Percentiles rank a stretch among this genome's conserved stretches.
Evolutionary conservation across 2,797 vertebrate species (phyloP).

Genomic region (Microctenopoma lineatum): DNA sequence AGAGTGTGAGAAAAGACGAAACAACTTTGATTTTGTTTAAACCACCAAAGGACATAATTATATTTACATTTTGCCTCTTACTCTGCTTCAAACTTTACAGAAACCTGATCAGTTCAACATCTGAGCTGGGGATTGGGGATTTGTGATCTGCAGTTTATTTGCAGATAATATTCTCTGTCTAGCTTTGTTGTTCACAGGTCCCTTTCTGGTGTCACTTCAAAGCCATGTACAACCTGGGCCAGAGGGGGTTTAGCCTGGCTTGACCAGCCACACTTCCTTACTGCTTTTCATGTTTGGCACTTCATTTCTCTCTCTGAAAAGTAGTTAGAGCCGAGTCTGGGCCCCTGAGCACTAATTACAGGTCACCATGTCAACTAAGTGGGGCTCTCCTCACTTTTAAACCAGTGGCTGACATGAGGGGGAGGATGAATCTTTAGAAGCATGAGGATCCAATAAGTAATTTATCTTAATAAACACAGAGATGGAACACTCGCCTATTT

Average conservation of each 20-base stretch:
- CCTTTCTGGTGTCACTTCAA: conserved; percentile 77
- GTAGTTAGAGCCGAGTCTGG: conserved; percentile 42
- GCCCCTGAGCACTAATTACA: conserved; percentile 74
- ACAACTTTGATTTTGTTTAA: background rate
- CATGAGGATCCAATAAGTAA: conserved; percentile 5
- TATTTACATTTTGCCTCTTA: conserved; percentile 20
- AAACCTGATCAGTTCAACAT: conserved; percentile 49
- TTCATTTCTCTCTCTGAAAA: conserved; percentile 66
- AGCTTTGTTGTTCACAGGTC: conserved; percentile 68
- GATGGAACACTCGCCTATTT: conserved; percentile 17
- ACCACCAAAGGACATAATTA: background rate
- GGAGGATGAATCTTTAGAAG: conserved; percentile 9
- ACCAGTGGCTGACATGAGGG: conserved; percentile 49
- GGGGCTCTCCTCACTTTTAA: conserved; percentile 45
- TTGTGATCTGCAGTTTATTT: conserved; percentile 38
- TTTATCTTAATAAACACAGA: conserved; percentile 49
- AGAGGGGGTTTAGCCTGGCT: conserved; percentile 60
- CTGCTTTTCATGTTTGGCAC: conserved; percentile 73
- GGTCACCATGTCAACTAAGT: conserved; percentile 69
- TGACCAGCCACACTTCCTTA: conserved; percentile 64
- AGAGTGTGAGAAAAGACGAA: background rate
- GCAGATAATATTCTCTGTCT: conserved; percentile 47
- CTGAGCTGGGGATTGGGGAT: conserved; percentile 34
- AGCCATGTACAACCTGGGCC: conserved; percentile 45
- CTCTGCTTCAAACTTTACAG: conserved; percentile 33